Base-by-base conservation (phyloP, 2,113 vertebrate genomes). In the Macaca nemestrina region DNA sequence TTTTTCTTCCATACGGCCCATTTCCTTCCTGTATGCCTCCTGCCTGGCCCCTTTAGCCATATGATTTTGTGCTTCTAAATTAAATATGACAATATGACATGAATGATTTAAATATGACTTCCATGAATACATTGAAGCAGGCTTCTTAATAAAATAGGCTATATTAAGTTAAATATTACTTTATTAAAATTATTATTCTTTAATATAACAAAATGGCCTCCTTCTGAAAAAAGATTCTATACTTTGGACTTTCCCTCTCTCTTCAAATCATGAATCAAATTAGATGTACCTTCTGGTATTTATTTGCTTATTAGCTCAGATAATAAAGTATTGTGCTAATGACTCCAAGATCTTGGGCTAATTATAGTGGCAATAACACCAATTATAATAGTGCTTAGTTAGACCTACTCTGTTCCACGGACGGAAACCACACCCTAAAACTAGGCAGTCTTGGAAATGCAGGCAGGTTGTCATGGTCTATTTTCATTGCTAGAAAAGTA, bases 261-360 rank as follows among this genome's bases (percentile, higher is more conserved):
- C 17, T 90, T 32, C 13, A 93, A 94, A 92, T 93, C 83, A 93
- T 72, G 12, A 94, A 88, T 80, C 55, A 96, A 97, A 94, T 93
- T 88, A 91, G 67, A 73, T 83, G 27, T 64, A 64, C 68, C 57
- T 88, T 72, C 81, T 88, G 22, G 70, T 88, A 64, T 94, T 94
- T 97, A 93, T 92, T 95, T 96, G 10, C 43, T 93, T 50, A 93
- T 88, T 97, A 96, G 17, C 48, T 93, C n/a, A 94, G 30, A 27
- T 88, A 84, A 81, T 90, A 96, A 85, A 89, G 10, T 79, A 80
- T 25, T 90, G 68, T 80, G 83, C 38, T 89, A 76, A 96, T 82
- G 94, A 97, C 50, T 30, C 30, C 89, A 57, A 89, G 72, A 38
- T 89, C 73, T 61, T 79, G 35, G 20, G 14, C 20, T 94, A 88